A percentile compares a stretch with the other conserved stretches of the same genome.
Conservation (phyloP, 2,113 vertebrate species). For the Saimiri boliviensis region DNA sequence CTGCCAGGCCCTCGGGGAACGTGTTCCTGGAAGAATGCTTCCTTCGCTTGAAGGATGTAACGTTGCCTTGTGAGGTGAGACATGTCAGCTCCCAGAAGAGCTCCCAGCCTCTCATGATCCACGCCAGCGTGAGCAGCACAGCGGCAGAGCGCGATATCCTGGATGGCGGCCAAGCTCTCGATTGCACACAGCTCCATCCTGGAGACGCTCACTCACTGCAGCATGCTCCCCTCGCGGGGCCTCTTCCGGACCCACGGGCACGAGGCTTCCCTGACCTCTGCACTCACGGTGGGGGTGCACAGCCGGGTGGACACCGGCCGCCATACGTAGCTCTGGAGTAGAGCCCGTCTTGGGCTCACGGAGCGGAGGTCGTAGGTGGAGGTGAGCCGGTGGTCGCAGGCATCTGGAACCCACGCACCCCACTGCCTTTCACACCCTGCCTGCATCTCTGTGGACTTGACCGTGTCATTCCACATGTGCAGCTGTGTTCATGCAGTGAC, state of each 20-base stretch:
- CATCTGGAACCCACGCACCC: fast-evolving
- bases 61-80: too few relatives aligned
- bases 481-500: background rate
- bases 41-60: too few relatives aligned
- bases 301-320: background rate
- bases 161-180: too few relatives aligned
- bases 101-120: too few relatives aligned
- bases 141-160: too few relatives aligned
- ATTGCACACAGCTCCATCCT: too few relatives aligned
- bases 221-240: background rate
- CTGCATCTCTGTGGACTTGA: background rate
- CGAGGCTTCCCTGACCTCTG: background rate
- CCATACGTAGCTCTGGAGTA: fast-evolving
- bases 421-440: fast-evolving
- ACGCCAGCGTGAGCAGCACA: too few relatives aligned
- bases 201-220: background rate
- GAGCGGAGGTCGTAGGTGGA: fast-evolving
- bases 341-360: background rate
- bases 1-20: too few relatives aligned
- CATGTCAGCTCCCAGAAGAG: too few relatives aligned
- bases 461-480: fast-evolving
- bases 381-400: background rate
- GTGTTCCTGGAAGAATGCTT: too few relatives aligned
- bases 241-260: background rate
- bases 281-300: background rate